Evolutionary conservation across 2,113 vertebrate species (phyloP).

Genomic region (Prunella himalayana): DNA sequence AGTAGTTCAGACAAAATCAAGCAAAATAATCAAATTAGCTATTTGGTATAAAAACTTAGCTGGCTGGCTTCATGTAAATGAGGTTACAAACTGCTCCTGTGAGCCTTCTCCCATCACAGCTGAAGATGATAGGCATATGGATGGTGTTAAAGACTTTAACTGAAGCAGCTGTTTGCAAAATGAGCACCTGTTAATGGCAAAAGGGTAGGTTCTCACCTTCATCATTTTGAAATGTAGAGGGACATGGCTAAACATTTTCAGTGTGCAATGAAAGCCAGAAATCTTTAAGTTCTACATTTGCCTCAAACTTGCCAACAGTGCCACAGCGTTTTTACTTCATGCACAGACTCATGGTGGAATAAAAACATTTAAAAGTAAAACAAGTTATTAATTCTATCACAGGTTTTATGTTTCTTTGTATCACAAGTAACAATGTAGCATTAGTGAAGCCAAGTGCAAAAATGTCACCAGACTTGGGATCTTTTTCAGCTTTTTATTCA

Average conservation of each 20-base stretch:
- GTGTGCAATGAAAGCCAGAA: neutral
- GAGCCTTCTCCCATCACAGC: neutral
- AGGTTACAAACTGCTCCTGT: neutral
- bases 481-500: neutral
- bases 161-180: conserved; percentile 29
- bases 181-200: neutral
- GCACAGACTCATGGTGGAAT: neutral
- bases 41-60: neutral
- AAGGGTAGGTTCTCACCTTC: neutral
- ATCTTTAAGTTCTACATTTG: neutral
- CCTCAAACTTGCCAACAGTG: neutral
- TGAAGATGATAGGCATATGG: neutral
- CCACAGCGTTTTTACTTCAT: neutral
- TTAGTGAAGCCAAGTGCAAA: neutral
- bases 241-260: neutral
- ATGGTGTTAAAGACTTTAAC: neutral
- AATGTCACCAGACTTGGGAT: neutral
- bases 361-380: neutral
- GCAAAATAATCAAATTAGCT: neutral
- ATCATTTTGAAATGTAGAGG: neutral
- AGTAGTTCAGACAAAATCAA: neutral
- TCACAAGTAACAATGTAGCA: neutral
- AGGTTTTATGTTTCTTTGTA: neutral
- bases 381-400: neutral
- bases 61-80: neutral